Base-by-base conservation (phyloP, 2,888 invertebrate species). In the Phengaris arion region DNA sequence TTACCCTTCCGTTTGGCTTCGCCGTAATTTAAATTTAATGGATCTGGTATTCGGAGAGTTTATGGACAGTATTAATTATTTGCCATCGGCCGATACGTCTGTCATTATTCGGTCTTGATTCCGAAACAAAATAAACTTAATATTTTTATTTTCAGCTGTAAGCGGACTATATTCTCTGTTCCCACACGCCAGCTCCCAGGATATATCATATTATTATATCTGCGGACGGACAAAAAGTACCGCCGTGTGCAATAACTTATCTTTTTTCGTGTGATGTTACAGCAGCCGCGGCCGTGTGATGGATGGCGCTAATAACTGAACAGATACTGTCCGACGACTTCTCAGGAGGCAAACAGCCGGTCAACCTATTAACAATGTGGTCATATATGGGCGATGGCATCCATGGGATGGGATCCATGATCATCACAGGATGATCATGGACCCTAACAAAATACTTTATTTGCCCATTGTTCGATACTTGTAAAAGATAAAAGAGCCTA, bases 261-360 rank as follows among this genome's bases (percentile, higher is more conserved):
- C 12, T 64, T 64, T 64, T 64, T 64, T 48, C 35, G 48, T 48
- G 48, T 8, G 48, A 15, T 64, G 35, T 13, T 13, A 1, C 12
- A 45, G 6, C 64, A 35, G 64, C 64, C 64, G 64, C 35, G 2
- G 6, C 64, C 64, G 35, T 12, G 35, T 64, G 64, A 64, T 64
- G 35, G 64, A 64, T 64, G 64, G 64, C 12, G 35, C 35, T 64
- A 64, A 64, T 64, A 45, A 64, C 64, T 22, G 45, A 9, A 64
- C 35, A 45, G 64, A 64, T 12, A 64, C 12, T 52, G 52, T 12
- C 35, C 35, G 35, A 12, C 22, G 4, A 22, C 59, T 59, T 0
- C 59, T 5, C 59, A 48, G 48, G 48, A 54, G 54, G 4, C 54
- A 1, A 12, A 51, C 51, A 51, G 4, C 35, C 48, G 48, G 48